Evolutionary conservation across 2,888 invertebrate genomes (phyloP).

Genomic region (Gerris lacustris): DNA sequence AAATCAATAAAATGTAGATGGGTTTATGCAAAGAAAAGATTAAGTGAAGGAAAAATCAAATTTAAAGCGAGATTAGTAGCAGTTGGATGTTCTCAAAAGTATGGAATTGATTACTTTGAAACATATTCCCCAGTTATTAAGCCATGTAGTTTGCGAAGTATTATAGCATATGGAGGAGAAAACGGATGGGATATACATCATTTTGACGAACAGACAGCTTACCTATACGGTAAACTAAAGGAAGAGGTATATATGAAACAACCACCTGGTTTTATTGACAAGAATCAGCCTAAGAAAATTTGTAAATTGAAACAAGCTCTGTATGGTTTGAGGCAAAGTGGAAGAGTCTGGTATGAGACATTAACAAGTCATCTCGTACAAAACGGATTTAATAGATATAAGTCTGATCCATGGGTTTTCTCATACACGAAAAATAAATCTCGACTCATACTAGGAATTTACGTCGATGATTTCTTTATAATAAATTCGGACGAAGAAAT

Average conservation of each 20-base stretch:
- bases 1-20: not conserved
- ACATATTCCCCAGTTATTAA: not conserved
- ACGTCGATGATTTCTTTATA: not conserved
- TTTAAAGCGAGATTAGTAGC: not conserved
- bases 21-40: not conserved
- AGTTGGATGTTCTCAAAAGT: slow-evolving; percentile 2
- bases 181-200: not conserved
- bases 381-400: not conserved
- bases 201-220: not conserved
- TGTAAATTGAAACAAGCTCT: not conserved
- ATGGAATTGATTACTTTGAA: not conserved
- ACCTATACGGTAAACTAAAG: not conserved
- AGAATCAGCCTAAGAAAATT: not conserved
- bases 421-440: not conserved
- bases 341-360: not conserved
- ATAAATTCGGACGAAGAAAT: not conserved
- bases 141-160: not conserved
- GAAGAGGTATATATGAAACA: not conserved
- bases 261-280: not conserved
- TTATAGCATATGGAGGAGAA: not conserved
- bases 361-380: not conserved
- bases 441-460: not conserved
- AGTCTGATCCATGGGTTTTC: not conserved
- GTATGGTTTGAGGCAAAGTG: slow-evolving; percentile 1
- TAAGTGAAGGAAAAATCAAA: not conserved